A percentile compares a stretch with the other conserved stretches of the same genome.
Evolutionary conservation across 2,797 vertebrate species (phyloP).

Genomic region (Pelodytes ibericus): DNA sequence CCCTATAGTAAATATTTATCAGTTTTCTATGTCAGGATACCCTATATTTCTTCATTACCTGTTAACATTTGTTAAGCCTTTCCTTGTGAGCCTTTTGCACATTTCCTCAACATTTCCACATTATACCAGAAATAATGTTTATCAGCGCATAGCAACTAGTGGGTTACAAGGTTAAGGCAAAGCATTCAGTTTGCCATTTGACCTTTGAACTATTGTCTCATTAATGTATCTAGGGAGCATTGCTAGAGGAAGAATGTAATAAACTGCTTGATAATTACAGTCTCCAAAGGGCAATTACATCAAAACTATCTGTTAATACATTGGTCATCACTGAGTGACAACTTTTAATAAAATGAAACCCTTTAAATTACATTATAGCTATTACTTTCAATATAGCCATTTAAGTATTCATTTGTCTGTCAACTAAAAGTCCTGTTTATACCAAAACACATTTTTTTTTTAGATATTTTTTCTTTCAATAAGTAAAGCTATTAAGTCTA

Average conservation of each 20-base stretch:
- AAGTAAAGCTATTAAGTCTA: background rate
- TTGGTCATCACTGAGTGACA: constrained; percentile 63
- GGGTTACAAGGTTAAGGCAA: constrained; percentile 65
- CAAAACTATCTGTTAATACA: constrained; percentile 69
- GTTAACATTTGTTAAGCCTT: background rate
- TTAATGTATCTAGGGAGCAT: constrained; percentile 72
- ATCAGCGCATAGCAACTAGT: constrained; percentile 64
- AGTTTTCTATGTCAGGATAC: too few relatives aligned
- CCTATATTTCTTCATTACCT: background rate
- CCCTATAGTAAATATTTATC: too few relatives aligned
- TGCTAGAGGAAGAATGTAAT: constrained; percentile 71
- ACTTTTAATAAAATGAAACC: background rate
- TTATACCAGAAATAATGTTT: background rate
- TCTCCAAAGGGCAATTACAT: constrained; percentile 72
- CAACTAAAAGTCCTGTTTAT: background rate
- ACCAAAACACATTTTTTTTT: background rate
- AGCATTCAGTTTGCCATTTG: constrained; percentile 77
- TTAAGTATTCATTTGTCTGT: background rate
- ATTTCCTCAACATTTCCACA: background rate
- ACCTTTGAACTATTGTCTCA: constrained; percentile 83
- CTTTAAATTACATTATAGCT: background rate
- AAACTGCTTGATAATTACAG: constrained; percentile 70
- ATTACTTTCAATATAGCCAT: constrained; percentile 2
- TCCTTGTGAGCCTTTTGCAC: background rate
- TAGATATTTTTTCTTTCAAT: background rate